Percentiles rank a stretch among this genome's conserved stretches.
These are phyloP conservation scores for Watersipora subatra DNA, from an alignment of 1,140 invertebrate species.

Conservation along the genomic window DNA sequence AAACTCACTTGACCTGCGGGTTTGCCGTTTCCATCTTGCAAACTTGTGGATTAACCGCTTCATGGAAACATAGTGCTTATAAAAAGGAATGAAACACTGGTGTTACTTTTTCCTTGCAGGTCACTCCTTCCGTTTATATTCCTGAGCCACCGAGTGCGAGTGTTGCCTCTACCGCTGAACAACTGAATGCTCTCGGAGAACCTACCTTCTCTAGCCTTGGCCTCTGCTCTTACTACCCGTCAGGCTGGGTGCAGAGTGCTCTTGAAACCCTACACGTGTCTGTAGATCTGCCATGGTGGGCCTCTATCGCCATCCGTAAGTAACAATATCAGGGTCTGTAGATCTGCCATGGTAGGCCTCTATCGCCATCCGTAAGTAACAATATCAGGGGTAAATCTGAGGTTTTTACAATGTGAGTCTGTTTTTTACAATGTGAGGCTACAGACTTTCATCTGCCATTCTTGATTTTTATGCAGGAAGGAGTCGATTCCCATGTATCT, in stretches of 20 bases:
- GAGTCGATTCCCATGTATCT: too few species aligned
- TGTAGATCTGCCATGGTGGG: conserved; percentile 76
- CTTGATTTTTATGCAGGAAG: too few species aligned
- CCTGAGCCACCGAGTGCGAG: conserved; percentile 16
- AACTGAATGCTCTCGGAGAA: conserved; percentile 49
- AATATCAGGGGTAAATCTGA: too few species aligned
- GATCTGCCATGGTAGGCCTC: conserved; percentile 79
- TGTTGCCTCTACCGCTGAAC: conserved; percentile 6
- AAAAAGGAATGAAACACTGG: too few species aligned
- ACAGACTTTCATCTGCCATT: too few species aligned
- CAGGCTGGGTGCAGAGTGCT: conserved; percentile 61
- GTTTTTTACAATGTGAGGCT: too few species aligned
- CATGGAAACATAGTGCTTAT: too few species aligned
- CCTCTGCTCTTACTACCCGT: conserved; percentile 59
- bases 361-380: conserved; percentile 54
- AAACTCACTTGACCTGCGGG: too few species aligned
- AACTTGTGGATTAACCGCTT: too few species aligned
- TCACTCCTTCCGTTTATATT: conserved; percentile 15
- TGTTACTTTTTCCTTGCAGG: too few species aligned
- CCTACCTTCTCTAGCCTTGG: conserved; percentile 63
- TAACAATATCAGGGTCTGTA: conserved; percentile 41
- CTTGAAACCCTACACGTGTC: conserved; percentile 68
- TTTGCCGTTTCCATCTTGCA: too few species aligned
- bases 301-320: conserved; percentile 57
- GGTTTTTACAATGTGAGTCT: too few species aligned